Percentiles rank a stretch among this genome's conserved stretches.
Evolutionary conservation across 2,888 invertebrate species (phyloP).

Genomic region (Theodoxus fluviatilis): DNA sequence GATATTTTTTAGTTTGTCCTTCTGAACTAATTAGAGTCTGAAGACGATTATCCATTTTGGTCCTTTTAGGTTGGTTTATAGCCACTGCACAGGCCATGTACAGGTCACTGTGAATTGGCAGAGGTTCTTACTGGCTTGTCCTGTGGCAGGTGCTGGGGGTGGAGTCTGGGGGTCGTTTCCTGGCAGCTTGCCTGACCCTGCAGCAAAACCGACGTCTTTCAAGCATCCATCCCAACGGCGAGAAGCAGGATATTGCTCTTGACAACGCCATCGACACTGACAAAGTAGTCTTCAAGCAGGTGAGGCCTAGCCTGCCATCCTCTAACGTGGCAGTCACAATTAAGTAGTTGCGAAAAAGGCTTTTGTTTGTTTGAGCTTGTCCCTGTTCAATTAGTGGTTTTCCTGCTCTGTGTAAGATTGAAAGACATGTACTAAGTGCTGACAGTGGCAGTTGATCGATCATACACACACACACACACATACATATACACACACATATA

Average conservation of each 20-base stretch:
- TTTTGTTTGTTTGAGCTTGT: neutral
- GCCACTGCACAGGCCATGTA: too few species aligned
- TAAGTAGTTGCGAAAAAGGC: neutral
- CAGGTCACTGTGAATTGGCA: neutral
- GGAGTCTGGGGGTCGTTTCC: constrained; percentile 49
- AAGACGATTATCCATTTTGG: too few species aligned
- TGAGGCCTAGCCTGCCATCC: constrained; percentile 28
- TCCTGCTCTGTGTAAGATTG: neutral
- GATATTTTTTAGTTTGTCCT: too few species aligned
- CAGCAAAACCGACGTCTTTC: constrained; percentile 38
- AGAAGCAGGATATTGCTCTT: constrained; percentile 29
- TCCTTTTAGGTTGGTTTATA: too few species aligned
- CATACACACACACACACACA: too few species aligned
- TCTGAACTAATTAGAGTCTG: too few species aligned
- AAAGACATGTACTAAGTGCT: too few species aligned
- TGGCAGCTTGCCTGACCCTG: constrained; percentile 49
- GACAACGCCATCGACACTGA: constrained; percentile 34
- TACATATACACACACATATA: too few species aligned
- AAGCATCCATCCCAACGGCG: constrained; percentile 32
- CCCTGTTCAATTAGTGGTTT: neutral
- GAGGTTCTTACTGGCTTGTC: neutral
- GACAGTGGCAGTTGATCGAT: too few species aligned
- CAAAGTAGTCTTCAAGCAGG: constrained; percentile 57
- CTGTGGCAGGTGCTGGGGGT: constrained; percentile 49
- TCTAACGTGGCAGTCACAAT: neutral